Percentiles rank a stretch among this genome's conserved stretches.
phyloP scores from a whole-genome alignment of 37 sponge, comb jelly and placozoan genomes.

The Spongia lamella region DNA sequence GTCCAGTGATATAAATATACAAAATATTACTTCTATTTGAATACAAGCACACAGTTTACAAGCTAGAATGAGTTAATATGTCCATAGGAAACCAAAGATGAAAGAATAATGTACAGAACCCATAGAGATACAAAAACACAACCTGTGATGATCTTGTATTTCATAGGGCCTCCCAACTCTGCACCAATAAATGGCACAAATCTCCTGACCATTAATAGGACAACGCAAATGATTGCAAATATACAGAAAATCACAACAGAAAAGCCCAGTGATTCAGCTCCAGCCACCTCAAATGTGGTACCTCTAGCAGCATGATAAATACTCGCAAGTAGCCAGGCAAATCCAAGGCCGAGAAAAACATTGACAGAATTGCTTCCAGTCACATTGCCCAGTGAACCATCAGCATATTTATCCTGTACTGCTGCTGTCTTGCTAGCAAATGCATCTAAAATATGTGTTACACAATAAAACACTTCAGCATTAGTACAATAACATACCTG shows the following conservation, averaged over 20 bases:
- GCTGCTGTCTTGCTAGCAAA: slow-evolving; percentile 66
- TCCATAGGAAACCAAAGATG: slow-evolving; percentile 54
- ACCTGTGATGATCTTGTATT: slow-evolving; percentile 22
- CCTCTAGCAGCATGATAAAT: slow-evolving; percentile 21
- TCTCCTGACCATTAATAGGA: not conserved
- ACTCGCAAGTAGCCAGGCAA: slow-evolving; percentile 48
- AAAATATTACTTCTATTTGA: too few species aligned
- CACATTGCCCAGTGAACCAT: slow-evolving; percentile 66
- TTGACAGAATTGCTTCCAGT: slow-evolving; percentile 75
- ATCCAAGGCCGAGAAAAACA: slow-evolving; percentile 70
- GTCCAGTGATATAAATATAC: too few species aligned
- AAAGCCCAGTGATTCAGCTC: slow-evolving; percentile 25
- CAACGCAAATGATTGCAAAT: slow-evolving; percentile 11
- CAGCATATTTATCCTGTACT: slow-evolving; percentile 57
- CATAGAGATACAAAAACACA: slow-evolving; percentile 48
- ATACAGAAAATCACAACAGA: slow-evolving; percentile 21
- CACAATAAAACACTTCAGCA: not conserved
- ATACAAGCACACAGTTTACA: too few species aligned
- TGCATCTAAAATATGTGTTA: slow-evolving; percentile 36
- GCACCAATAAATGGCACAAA: slow-evolving; percentile 42
- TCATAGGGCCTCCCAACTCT: slow-evolving; percentile 50
- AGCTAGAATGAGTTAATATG: slow-evolving; percentile 13
- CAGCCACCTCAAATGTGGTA: slow-evolving; percentile 17
- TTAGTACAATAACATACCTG: slow-evolving; percentile 13
- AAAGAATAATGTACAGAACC: slow-evolving; percentile 51